These are phyloP conservation scores for Nephrotoma guestfalica DNA, from an alignment of 2,888 invertebrate genomes.

Conservation along the genomic window DNA sequence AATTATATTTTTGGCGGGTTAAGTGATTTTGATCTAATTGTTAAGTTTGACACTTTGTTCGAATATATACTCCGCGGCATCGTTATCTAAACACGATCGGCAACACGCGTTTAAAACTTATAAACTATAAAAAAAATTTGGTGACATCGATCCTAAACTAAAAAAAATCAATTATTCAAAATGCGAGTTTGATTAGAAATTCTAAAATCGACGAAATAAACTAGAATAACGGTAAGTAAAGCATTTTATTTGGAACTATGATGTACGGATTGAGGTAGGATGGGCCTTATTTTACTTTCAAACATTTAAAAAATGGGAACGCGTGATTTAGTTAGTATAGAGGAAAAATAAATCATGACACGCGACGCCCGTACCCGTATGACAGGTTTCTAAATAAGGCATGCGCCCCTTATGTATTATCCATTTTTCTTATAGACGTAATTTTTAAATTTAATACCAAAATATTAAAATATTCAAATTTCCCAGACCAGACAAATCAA, in stretches of 20 bases:
- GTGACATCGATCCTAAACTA: background rate
- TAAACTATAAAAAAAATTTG: background rate
- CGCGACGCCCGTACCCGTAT: background rate
- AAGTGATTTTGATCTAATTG: background rate
- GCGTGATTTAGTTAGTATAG: background rate
- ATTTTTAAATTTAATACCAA: background rate
- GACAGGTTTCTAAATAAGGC: background rate
- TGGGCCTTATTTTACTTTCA: background rate
- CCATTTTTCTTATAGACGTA: background rate
- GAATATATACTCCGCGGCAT: background rate
- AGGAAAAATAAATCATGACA: background rate
- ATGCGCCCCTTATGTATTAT: background rate
- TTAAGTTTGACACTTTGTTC: background rate
- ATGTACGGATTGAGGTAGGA: background rate
- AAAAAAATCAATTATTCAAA: background rate
- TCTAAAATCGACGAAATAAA: background rate
- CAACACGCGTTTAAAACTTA: background rate
- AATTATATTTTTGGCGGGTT: background rate
- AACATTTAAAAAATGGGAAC: background rate
- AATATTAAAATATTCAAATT: background rate
- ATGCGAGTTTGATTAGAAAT: background rate
- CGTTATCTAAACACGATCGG: background rate
- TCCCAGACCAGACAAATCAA: background rate
- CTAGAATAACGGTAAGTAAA: background rate
- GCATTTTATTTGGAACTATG: background rate